Percentiles rank a stretch among this genome's conserved stretches.
Conservation (phyloP, 2,113 vertebrate genomes). For the Canis aureus region DNA sequence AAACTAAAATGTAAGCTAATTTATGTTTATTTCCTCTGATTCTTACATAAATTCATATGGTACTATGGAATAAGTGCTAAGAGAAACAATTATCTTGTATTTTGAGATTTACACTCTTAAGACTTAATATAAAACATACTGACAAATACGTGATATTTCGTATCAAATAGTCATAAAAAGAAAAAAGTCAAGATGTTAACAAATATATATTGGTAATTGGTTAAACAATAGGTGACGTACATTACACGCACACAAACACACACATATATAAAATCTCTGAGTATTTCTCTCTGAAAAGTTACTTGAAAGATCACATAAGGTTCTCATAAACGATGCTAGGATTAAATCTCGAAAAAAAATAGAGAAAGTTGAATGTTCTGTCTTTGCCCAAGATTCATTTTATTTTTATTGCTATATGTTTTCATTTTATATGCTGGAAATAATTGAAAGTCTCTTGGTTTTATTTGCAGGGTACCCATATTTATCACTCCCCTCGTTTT, state of each 20-base stretch:
- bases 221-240: not conserved
- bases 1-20: not conserved
- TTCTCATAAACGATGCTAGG: not conserved
- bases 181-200: not conserved
- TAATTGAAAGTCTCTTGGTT: not conserved
- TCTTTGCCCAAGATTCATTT: slow-evolving; percentile 55
- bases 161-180: not conserved
- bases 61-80: not conserved
- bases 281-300: not conserved
- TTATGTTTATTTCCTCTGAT: not conserved
- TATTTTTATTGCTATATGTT: slow-evolving; percentile 46
- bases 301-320: not conserved
- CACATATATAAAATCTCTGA: not conserved
- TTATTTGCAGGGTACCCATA: not conserved
- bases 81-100: not conserved
- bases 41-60: not conserved
- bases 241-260: not conserved
- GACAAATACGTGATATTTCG: not conserved
- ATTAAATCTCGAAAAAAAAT: not conserved
- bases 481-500: not conserved
- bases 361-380: not conserved
- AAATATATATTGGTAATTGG: not conserved
- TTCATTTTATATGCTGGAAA: slow-evolving; percentile 10
- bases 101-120: not conserved
- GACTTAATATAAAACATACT: not conserved